These are phyloP conservation scores for Rhizoglyphus robini DNA, from an alignment of 1,140 invertebrate genomes.

Conservation along the genomic window DNA sequence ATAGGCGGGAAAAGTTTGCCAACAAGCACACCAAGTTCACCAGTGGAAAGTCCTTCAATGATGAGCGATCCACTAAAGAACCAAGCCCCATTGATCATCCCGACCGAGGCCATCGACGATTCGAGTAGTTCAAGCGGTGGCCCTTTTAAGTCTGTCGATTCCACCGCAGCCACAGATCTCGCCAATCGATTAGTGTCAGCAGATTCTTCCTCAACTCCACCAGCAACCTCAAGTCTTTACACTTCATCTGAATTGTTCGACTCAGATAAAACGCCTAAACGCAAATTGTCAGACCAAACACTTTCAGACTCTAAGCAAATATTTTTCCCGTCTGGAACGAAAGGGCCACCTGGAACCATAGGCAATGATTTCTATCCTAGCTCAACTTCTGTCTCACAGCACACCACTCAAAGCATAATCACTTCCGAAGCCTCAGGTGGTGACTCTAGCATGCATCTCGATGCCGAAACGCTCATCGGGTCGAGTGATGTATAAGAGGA, in stretches of 20 bases:
- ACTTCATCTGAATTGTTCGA: background rate
- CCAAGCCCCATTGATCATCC: conserved; percentile 17
- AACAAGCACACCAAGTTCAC: conserved; percentile 14
- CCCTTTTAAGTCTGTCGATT: background rate
- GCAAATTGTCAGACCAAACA: no score
- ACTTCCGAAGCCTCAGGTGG: no score
- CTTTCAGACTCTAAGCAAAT: no score
- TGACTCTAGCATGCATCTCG: no score
- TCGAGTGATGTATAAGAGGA: no score
- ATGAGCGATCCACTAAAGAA: conserved; percentile 7
- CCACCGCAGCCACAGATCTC: background rate
- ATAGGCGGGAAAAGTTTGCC: background rate
- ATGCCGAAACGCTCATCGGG: no score
- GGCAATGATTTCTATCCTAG: no score
- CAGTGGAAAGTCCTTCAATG: background rate
- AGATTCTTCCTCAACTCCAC: background rate
- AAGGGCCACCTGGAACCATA: no score
- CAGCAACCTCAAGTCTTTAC: background rate
- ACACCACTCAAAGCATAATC: no score
- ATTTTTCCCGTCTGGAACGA: no score
- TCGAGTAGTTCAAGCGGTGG: background rate
- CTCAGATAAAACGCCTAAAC: no score
- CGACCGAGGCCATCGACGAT: conserved; percentile 20
- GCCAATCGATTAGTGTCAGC: background rate
- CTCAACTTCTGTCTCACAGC: no score